phyloP scores from a whole-genome alignment of 2,113 vertebrate species.

The Laticauda laticaudata region DNA sequence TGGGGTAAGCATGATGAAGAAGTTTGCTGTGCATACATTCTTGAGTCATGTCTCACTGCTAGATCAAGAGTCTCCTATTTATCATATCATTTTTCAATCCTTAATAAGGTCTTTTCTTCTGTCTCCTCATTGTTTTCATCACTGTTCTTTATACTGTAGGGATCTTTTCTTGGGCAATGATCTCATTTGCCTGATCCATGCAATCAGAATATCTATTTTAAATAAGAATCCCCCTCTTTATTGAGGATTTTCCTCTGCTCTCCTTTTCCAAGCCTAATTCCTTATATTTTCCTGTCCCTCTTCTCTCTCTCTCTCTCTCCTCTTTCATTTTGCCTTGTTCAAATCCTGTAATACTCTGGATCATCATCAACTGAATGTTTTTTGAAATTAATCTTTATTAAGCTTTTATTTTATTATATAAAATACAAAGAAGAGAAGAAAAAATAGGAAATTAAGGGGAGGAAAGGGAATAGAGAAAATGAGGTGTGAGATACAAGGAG shows the following conservation, averaged over 20 bases:
- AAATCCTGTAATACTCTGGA: not conserved
- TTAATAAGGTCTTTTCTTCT: not conserved
- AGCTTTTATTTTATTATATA: too few species aligned
- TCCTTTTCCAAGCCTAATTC: not conserved
- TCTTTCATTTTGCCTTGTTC: not conserved
- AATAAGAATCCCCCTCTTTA: not conserved
- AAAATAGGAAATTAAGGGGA: not conserved
- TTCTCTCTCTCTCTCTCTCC: not conserved
- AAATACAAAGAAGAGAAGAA: too few species aligned
- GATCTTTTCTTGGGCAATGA: not conserved
- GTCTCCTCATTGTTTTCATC: not conserved
- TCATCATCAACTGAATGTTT: not conserved
- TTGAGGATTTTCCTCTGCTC: not conserved
- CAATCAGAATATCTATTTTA: not conserved
- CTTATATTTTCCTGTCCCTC: not conserved
- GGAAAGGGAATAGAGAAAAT: too few species aligned
- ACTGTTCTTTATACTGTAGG: not conserved
- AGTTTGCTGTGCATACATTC: not conserved
- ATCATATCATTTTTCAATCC: not conserved
- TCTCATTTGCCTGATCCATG: not conserved
- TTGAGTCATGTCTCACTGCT: not conserved
- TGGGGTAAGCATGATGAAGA: not conserved
- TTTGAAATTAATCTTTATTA: too few species aligned
- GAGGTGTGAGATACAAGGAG: too few species aligned
- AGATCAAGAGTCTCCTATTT: not conserved